A percentile compares a stretch with the other conserved stretches of the same genome.
Evolutionary conservation across 2,113 vertebrate genomes (phyloP).

Genomic region (Prionailurus viverrinus): DNA sequence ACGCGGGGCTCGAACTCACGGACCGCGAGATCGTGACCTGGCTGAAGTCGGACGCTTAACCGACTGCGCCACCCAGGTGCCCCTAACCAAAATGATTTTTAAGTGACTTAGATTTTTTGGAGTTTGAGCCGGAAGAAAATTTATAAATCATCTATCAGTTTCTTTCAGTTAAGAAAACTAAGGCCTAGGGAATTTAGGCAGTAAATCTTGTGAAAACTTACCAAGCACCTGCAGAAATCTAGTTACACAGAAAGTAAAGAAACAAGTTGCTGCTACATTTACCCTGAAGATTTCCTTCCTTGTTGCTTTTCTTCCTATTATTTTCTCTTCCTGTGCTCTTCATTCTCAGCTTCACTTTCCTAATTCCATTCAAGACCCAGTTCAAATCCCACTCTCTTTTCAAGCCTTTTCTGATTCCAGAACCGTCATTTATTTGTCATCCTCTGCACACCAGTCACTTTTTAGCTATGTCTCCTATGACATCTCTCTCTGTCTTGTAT

Average conservation of each 20-base stretch:
- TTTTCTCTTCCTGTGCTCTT: constrained; percentile 1
- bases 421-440: neutral
- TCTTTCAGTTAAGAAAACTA: neutral
- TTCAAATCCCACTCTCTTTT: neutral
- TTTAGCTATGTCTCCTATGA: neutral
- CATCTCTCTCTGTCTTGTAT: neutral
- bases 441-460: neutral
- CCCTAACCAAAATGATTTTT: neutral
- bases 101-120: neutral
- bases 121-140: neutral
- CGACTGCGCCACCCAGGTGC: no score
- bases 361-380: neutral
- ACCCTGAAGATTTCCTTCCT: neutral
- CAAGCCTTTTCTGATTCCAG: neutral
- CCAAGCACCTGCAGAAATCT: neutral
- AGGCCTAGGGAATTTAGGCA: neutral
- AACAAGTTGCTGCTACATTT: neutral
- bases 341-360: neutral
- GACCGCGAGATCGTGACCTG: no score
- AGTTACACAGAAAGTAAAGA: neutral
- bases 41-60: no score
- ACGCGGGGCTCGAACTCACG: no score
- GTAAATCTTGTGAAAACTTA: neutral
- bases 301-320: neutral
- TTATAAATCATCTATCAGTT: neutral